These are phyloP conservation scores for Leptinotarsa peninsularis DNA, from an alignment of 2,888 invertebrate species.

Conservation along the genomic window DNA sequence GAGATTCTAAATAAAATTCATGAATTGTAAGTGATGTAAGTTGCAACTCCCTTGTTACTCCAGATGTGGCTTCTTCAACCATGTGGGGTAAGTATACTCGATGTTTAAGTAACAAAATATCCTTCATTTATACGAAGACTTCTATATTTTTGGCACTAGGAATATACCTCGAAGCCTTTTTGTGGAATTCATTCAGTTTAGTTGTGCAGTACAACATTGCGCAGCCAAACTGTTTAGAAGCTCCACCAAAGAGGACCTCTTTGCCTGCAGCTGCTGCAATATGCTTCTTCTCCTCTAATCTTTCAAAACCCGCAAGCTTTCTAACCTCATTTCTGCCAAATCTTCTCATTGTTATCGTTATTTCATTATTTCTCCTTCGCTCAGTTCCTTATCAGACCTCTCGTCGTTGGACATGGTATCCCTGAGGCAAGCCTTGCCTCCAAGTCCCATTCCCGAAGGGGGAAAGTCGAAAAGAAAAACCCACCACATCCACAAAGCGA, in stretches of 20 bases:
- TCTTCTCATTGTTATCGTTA: slow-evolving; percentile 20
- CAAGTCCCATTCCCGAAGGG: slow-evolving; percentile 19
- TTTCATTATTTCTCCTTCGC: slow-evolving; percentile 45
- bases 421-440: slow-evolving; percentile 65
- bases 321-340: slow-evolving; percentile 45
- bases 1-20: too few relatives aligned
- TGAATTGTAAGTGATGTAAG: background rate
- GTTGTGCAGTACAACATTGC: too few relatives aligned
- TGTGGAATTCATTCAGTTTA: too few relatives aligned
- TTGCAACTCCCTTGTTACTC: background rate
- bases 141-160: too few relatives aligned
- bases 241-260: background rate
- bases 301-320: background rate
- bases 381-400: slow-evolving; percentile 59
- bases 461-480: slow-evolving; percentile 57
- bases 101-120: too few relatives aligned
- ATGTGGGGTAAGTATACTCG: background rate
- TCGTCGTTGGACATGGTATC: slow-evolving; percentile 65
- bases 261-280: slow-evolving; percentile 11
- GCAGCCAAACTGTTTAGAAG: background rate
- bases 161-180: too few relatives aligned
- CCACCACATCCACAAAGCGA: slow-evolving; percentile 66
- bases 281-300: slow-evolving; percentile 15
- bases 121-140: too few relatives aligned
- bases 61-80: background rate